phyloP scores from a whole-genome alignment of 35 echinoderm and acorn worm genomes.

The Ptychodera flava region DNA sequence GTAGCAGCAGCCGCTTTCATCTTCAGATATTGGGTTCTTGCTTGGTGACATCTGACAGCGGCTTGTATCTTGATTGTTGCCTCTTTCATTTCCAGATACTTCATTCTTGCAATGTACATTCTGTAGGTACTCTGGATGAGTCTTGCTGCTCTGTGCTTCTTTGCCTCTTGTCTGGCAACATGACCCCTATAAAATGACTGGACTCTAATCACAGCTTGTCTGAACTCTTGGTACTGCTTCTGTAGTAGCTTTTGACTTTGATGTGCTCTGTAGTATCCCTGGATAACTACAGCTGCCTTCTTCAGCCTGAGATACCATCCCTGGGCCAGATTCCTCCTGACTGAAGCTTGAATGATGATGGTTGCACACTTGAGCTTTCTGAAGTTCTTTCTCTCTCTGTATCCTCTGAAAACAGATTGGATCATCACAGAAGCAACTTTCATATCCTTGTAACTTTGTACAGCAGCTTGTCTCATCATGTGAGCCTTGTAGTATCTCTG shows the following conservation, averaged over 20 bases:
- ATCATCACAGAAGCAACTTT: constrained; percentile 33
- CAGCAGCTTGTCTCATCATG: background rate
- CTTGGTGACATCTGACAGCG: constrained; percentile 26
- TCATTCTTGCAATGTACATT: constrained; percentile 7
- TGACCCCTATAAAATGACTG: background rate
- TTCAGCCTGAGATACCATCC: background rate
- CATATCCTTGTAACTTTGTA: background rate
- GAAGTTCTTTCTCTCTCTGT: constrained; percentile 6
- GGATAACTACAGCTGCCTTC: constrained; percentile 37
- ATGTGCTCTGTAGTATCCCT: constrained; percentile 16
- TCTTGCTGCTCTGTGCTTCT: background rate
- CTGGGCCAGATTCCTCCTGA: background rate
- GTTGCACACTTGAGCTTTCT: background rate
- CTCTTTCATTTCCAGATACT: constrained; percentile 27
- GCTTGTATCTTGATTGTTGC: constrained; percentile 60
- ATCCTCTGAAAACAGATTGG: constrained; percentile 39
- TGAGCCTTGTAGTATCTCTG: constrained; percentile 29
- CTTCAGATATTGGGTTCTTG: constrained; percentile 30
- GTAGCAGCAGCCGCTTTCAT: constrained; percentile 29
- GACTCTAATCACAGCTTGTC: background rate
- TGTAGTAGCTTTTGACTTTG: background rate
- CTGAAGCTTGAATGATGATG: background rate
- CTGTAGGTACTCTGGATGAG: constrained; percentile 11
- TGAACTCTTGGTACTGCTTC: background rate
- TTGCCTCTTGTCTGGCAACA: background rate